phyloP scores from a whole-genome alignment of 1,140 invertebrate species.

The Ips typographus region DNA sequence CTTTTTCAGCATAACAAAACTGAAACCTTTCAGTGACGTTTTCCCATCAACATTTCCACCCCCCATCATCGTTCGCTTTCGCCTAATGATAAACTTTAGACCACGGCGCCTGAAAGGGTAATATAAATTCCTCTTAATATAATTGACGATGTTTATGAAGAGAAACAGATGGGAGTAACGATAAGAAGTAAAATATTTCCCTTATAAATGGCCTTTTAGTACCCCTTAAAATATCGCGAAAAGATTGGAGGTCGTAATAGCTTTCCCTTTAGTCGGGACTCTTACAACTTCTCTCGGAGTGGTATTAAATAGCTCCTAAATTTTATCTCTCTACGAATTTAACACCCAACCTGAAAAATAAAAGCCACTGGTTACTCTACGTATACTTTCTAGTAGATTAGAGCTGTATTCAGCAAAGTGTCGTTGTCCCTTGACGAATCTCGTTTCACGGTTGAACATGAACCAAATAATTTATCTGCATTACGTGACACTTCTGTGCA shows the following conservation, averaged over 20 bases:
- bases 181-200: conserved; percentile 27
- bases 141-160: conserved; percentile 34
- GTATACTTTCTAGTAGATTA: no score
- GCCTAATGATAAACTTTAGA: conserved; percentile 15
- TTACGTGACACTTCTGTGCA: conserved; percentile 7
- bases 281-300: not conserved
- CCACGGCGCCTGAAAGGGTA: not conserved
- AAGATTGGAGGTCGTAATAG: conserved; percentile 17
- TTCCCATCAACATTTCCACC: conserved; percentile 4
- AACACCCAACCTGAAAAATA: no score
- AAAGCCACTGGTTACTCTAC: no score
- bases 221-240: conserved; percentile 23
- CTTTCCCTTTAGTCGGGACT: conserved; percentile 8
- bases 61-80: conserved; percentile 1
- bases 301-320: no score
- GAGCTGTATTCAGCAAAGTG: no score
- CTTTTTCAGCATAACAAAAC: not conserved
- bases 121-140: conserved; percentile 24
- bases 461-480: conserved; percentile 10
- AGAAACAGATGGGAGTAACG: conserved; percentile 29
- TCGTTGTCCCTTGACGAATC: not conserved
- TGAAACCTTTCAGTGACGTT: not conserved
- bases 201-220: conserved; percentile 26
- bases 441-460: not conserved
- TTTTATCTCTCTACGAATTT: no score